phyloP scores from a whole-genome alignment of 2,888 invertebrate genomes.

The Agonopterix alstromeriana region DNA sequence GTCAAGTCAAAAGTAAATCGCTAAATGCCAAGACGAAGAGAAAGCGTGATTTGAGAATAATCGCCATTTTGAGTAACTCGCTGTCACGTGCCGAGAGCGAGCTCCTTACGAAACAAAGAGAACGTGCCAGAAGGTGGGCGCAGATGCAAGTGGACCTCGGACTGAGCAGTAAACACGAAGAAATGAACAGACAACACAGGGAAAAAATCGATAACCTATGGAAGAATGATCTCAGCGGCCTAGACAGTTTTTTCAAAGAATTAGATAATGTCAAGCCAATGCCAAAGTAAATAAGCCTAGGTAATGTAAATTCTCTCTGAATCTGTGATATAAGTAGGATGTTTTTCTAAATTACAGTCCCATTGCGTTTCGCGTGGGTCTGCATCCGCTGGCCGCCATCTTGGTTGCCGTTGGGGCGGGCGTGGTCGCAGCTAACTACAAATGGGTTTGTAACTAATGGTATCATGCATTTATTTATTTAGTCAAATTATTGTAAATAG shows the following conservation, averaged over 20 bases:
- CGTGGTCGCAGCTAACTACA: constrained; percentile 74
- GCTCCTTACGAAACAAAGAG: constrained; percentile 78
- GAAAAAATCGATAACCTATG: constrained; percentile 68
- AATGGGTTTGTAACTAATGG: constrained; percentile 78
- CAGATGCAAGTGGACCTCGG: constrained; percentile 71
- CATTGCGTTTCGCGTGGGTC: constrained; percentile 77
- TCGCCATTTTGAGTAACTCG: constrained; percentile 79
- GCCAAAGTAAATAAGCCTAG: constrained; percentile 42
- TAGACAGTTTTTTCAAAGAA: constrained; percentile 81
- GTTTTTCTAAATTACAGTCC: constrained; percentile 77
- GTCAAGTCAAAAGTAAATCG: constrained; percentile 79
- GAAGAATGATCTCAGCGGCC: constrained; percentile 79
- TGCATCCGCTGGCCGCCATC: constrained; percentile 73
- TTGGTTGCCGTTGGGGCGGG: constrained; percentile 76
- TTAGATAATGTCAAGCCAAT: constrained; percentile 77
- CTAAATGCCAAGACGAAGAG: constrained; percentile 72
- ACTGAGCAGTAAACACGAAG: constrained; percentile 63
- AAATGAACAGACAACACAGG: constrained; percentile 54
- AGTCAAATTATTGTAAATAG: constrained; percentile 36
- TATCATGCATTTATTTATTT: constrained; percentile 68
- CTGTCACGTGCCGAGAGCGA: constrained; percentile 77
- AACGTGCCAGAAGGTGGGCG: constrained; percentile 78
- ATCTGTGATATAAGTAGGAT: constrained; percentile 74
- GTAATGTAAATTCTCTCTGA: constrained; percentile 55
- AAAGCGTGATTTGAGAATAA: constrained; percentile 78